These are phyloP conservation scores for Aegithalos caudatus DNA, from an alignment of 2,113 vertebrate genomes.

Conservation along the genomic window DNA sequence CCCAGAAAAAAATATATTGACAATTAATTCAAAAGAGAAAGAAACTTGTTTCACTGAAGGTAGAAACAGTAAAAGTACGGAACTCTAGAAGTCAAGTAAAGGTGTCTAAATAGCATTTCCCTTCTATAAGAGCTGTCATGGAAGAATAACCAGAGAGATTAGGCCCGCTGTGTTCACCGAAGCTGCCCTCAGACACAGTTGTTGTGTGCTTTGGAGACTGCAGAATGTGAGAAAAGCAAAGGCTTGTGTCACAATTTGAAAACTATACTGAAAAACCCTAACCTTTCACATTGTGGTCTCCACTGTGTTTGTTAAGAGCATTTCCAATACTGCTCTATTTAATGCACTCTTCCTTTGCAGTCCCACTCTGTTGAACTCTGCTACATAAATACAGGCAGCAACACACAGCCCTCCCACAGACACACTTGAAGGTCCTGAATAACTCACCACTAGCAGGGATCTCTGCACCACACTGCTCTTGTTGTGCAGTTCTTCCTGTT, in stretches of 20 bases:
- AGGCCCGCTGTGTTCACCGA: not conserved
- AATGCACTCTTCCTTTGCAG: not conserved
- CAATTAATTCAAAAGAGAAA: not conserved
- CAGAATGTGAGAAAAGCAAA: not conserved
- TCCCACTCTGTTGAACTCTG: not conserved
- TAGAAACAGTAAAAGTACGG: not conserved
- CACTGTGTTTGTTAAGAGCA: not conserved
- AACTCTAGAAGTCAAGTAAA: not conserved
- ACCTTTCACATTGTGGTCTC: not conserved
- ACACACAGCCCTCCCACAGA: not conserved
- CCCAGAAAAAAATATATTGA: not conserved
- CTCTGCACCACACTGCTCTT: slow-evolving; percentile 37
- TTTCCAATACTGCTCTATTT: not conserved
- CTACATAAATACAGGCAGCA: not conserved
- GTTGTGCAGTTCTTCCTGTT: slow-evolving; percentile 28
- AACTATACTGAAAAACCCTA: not conserved
- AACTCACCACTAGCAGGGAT: not conserved
- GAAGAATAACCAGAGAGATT: not conserved
- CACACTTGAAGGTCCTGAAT: not conserved
- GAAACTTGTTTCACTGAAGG: not conserved
- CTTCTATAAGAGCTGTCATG: not conserved
- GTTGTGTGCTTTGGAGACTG: not conserved
- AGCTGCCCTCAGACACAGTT: not conserved
- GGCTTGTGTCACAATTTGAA: not conserved
- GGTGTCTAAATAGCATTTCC: not conserved